Evolutionary conservation across 2,113 vertebrate genomes (phyloP), one percentile per base, ranked within the genome.

Genomic region (Potamarius usumacintae): DNA sequence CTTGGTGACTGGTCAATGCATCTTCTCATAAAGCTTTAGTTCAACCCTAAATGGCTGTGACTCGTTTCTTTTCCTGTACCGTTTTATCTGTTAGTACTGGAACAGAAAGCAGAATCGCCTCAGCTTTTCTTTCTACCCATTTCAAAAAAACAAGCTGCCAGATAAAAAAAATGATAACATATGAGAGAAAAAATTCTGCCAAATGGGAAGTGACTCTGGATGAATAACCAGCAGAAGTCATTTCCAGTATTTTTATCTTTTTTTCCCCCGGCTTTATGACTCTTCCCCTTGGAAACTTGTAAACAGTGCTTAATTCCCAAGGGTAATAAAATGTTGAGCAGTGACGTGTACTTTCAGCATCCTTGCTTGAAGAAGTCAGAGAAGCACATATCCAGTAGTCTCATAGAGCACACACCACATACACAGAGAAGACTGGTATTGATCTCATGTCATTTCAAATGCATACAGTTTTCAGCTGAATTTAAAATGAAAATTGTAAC

Each of bases 221-320:
- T 93, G 88, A 93, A 91, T 89, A 91, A 92, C 86, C 34, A 50
- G 88, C 86, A 90, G 88, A 92, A 93, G 93, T 94, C 72, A 94
- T 94, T 95, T 95, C 92, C 94, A 94, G 89, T 92, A 91, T 82
- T 88, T 91, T 82, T 89, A 86, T 89, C 90, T 92, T 87, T 85
- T 86, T 86, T 80, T 20, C 9, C 22, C 53, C 85, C 88, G 30
- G n/a, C 6, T 87, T 90, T 84, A 89, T 88, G 83, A 86, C 83
- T 88, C 84, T 90, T 94, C 90, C 91, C 94, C 91, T 53, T 92
- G 93, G 91, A 83, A 94, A 94, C 91, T 14, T 86, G 88, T 91
- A 95, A 96, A 96, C 92, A 95, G 89, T 90, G 89, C 76, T 89
- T 90, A 93, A 88, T 88, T 92, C 85, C 87, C 86, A 67, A 27